A percentile compares a stretch with the other conserved stretches of the same genome.
Evolutionary conservation across 1,140 invertebrate genomes (phyloP).

Genomic region (Drosophila littoralis): DNA sequence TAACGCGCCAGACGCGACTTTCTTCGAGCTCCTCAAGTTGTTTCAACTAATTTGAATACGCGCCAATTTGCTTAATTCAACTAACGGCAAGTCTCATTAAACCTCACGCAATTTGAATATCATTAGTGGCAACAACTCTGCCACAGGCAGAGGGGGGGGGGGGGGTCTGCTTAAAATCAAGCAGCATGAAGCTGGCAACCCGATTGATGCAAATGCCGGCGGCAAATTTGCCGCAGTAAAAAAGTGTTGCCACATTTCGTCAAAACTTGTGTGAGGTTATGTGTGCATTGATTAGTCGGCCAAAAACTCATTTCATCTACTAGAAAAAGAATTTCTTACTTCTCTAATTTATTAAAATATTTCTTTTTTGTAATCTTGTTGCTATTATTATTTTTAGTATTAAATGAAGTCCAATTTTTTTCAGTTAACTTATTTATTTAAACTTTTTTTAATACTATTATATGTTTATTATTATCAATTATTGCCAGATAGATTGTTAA

Average conservation of each 20-base stretch:
- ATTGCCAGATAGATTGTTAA: no score
- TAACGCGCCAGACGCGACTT: constrained; percentile 6
- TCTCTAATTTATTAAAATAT: background rate
- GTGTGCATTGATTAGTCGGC: background rate
- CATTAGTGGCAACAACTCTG: constrained; percentile 7
- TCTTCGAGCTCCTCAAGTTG: background rate
- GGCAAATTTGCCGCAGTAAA: background rate
- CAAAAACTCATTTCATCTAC: no score
- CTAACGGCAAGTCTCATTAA: constrained; percentile 30
- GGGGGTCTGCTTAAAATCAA: background rate
- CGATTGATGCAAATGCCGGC: constrained; percentile 6
- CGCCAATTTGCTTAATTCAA: constrained; percentile 41
- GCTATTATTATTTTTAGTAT: no score
- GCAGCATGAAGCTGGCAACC: constrained; percentile 5
- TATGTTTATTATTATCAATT: no score
- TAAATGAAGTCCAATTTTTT: no score
- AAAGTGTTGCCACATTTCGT: background rate
- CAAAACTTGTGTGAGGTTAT: background rate
- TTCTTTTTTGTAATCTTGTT: no score
- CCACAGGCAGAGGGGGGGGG: background rate
- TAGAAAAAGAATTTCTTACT: no score
- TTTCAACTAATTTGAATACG: constrained; percentile 39
- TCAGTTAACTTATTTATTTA: no score
- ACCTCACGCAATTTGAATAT: constrained; percentile 44
- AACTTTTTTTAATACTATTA: no score